phyloP scores from a whole-genome alignment of 1,140 invertebrate species.

The Schmidtea mediterranea region DNA sequence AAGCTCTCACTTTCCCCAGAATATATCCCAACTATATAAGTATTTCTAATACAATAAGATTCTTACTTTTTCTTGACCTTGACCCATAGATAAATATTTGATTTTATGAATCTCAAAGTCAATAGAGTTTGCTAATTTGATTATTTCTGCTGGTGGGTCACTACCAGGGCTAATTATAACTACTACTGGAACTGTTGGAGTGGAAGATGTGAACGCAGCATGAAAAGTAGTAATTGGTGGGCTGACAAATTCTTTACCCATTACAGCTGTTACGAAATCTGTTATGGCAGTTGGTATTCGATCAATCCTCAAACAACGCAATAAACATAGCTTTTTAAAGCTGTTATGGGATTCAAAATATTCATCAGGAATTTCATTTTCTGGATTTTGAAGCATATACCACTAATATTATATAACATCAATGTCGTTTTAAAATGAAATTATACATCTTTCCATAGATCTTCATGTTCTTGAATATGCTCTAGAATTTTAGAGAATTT shows the following conservation, averaged over 20 bases:
- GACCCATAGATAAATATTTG: constrained; percentile 52
- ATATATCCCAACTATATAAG: constrained; percentile 41
- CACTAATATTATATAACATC: constrained; percentile 31
- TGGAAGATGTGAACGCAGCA: constrained; percentile 50
- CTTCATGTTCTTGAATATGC: constrained; percentile 33
- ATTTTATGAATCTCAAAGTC: constrained; percentile 44
- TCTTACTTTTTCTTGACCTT: constrained; percentile 57
- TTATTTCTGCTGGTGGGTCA: constrained; percentile 56
- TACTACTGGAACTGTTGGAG: constrained; percentile 45
- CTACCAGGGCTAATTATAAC: constrained; percentile 61
- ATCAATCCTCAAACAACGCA: constrained; percentile 57
- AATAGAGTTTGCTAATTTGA: constrained; percentile 47
- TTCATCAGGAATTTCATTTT: constrained; percentile 38
- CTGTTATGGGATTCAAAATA: constrained; percentile 35
- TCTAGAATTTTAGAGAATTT: constrained; percentile 37
- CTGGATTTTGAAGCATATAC: constrained; percentile 50
- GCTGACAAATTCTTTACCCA: constrained; percentile 56
- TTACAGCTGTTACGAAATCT: constrained; percentile 45
- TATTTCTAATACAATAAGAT: constrained; percentile 36
- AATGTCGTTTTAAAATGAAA: background rate
- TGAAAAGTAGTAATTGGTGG: constrained; percentile 52
- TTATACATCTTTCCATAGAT: constrained; percentile 39
- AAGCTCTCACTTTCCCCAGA: constrained; percentile 64
- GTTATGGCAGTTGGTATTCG: constrained; percentile 49
- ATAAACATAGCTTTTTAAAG: constrained; percentile 48